Base-by-base conservation (phyloP, 2,113 vertebrate species). In the Gracilinanus agilis region DNA sequence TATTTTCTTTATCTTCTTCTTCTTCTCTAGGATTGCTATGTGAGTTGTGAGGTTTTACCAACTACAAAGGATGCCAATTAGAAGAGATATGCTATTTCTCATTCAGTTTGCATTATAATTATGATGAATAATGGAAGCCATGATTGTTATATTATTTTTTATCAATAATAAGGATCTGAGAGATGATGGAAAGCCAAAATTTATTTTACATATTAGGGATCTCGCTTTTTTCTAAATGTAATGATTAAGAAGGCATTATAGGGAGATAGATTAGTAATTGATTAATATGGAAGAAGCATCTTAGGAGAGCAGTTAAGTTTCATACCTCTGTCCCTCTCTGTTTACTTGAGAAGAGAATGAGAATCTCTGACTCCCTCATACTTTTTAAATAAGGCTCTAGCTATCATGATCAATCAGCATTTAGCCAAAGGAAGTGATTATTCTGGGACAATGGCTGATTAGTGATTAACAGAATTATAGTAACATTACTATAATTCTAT, bases 161-260 rank as follows among this genome's bases (percentile, higher is more conserved):
- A 44, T 16, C 91, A 53, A 49, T 83, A 95, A 93, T 91, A 53
- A 95, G 49, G 24, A 21, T 34, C 92, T 24, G 93, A 21, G 34
- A 56, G 7, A 61, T 61, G 90, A 10, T 9, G 53, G 8, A 67
- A 10, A 93, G 2, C 24, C 3, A 92, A 53, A 12, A 2, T 83
- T 55, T 53, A 54, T 90, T 24, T 90, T 90, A 89, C 3, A 44
- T 55, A 89, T 25, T 40, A 93, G 92, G 3, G 1, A 95, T 88
- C 1, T 93, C 16, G 75, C 61, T 34, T 89, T 40, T 54, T 97
- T 92, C n/a, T 53, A 34, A 91, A 95, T 25, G 4, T 55, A 93
- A 94, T 9, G 12, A 49, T 53, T 16, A 56, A 27, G 55, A 44
- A 40, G 91, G 40, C 7, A 21, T 61, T 44, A 0, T 83, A 67